phyloP scores from a whole-genome alignment of 2,113 vertebrate species.

The Sapayoa aenigma region DNA sequence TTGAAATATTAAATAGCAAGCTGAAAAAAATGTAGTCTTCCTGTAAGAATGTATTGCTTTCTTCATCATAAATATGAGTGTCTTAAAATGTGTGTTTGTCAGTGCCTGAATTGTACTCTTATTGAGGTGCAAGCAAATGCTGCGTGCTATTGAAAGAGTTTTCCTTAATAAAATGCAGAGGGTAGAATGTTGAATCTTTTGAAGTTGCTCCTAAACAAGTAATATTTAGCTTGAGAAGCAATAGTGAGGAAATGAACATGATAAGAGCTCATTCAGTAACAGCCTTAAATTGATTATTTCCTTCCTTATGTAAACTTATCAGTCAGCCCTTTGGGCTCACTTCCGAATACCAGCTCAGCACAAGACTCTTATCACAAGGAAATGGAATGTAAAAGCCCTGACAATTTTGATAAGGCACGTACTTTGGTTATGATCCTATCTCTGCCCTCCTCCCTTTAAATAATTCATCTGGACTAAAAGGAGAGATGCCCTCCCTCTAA shows the following conservation, averaged over 20 bases:
- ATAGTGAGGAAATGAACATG: constrained; percentile 80
- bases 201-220: constrained; percentile 74
- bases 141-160: constrained; percentile 40
- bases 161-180: constrained; percentile 57
- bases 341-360: constrained; percentile 80
- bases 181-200: constrained; percentile 64
- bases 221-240: constrained; percentile 89
- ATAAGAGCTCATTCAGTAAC: constrained; percentile 87
- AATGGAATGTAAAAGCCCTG: constrained; percentile 80
- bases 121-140: constrained; percentile 29
- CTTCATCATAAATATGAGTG: neutral
- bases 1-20: neutral
- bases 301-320: constrained; percentile 90
- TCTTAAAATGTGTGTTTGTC: constrained; percentile 17
- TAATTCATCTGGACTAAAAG: constrained; percentile 19
- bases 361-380: constrained; percentile 82
- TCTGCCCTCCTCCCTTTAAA: constrained; percentile 8
- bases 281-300: constrained; percentile 93
- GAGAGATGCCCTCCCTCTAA: neutral
- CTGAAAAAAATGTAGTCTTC: neutral
- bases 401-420: constrained; percentile 76
- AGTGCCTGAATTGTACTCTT: neutral
- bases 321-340: constrained; percentile 81
- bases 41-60: neutral
- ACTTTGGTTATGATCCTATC: constrained; percentile 29